phyloP scores from a whole-genome alignment of 2,113 vertebrate genomes.

The Rhipidura dahli region DNA sequence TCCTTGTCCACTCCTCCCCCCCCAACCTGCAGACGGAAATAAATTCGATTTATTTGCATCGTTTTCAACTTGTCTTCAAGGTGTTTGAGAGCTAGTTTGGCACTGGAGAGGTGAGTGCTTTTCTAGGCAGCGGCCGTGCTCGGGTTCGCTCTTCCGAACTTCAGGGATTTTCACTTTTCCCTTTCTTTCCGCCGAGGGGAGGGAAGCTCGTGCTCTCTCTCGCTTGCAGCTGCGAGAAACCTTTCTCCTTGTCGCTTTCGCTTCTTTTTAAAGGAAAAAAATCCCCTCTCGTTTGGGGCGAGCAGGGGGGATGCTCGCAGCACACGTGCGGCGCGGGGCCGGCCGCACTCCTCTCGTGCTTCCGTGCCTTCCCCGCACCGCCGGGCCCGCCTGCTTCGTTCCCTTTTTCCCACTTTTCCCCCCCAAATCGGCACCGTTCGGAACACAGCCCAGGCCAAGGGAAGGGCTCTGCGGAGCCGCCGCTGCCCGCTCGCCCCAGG shows the following conservation, averaged over 20 bases:
- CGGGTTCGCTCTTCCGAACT: constrained; percentile 17
- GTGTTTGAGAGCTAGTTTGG: constrained; percentile 55
- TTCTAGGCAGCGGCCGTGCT: constrained; percentile 5
- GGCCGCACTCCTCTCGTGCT: background rate
- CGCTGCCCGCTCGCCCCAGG: background rate
- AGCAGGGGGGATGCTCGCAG: background rate
- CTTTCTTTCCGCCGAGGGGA: background rate
- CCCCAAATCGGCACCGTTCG: rapidly evolving
- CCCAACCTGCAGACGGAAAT: constrained; percentile 60
- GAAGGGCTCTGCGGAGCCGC: background rate
- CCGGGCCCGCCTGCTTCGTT: background rate
- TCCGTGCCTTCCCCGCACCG: background rate
- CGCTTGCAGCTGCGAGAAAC: background rate
- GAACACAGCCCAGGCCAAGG: background rate
- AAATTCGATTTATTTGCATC: constrained; percentile 57
- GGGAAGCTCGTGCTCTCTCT: background rate
- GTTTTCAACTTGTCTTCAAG: constrained; percentile 53
- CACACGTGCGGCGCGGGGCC: background rate
- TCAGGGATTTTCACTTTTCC: background rate
- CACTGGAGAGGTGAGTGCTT: constrained; percentile 72
- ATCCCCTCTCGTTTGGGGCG: rapidly evolving
- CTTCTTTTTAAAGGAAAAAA: background rate
- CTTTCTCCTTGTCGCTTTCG: background rate
- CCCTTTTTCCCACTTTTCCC: rapidly evolving
- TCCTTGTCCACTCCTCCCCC: background rate